phyloP scores from a whole-genome alignment of 2,113 vertebrate species.

The Labeo catla region DNA sequence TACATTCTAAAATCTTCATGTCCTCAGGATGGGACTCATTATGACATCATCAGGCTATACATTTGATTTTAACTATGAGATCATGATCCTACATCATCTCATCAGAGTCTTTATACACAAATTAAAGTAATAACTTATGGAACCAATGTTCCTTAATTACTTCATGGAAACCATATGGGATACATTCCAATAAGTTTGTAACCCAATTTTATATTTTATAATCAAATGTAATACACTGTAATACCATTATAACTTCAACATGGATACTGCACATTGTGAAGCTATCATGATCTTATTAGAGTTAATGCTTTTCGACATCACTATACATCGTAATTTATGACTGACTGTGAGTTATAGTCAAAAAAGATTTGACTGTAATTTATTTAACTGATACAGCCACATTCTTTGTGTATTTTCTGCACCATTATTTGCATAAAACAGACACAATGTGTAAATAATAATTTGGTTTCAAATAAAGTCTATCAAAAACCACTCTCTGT shows the following conservation, averaged over 20 bases:
- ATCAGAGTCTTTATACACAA: neutral
- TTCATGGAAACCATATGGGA: neutral
- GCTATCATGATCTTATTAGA: neutral
- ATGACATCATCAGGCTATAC: neutral
- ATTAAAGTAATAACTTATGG: neutral
- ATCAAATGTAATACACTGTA: neutral
- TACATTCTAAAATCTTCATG: neutral
- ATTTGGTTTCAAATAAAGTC: neutral
- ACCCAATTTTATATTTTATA: neutral
- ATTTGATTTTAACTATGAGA: neutral
- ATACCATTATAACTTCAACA: neutral
- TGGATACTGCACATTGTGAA: neutral
- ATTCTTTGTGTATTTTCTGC: neutral
- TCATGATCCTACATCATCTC: neutral
- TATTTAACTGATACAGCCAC: too few species aligned
- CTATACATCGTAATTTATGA: neutral
- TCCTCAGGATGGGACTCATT: neutral
- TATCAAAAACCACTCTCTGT: neutral
- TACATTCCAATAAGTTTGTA: neutral
- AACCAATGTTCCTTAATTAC: neutral
- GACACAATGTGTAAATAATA: neutral
- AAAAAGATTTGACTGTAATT: too few species aligned
- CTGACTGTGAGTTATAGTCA: too few species aligned
- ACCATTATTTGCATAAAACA: neutral
- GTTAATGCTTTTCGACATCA: neutral